A percentile compares a stretch with the other conserved stretches of the same genome.
Conservation (phyloP, 2,888 invertebrate species). For the Cancer borealis region DNA sequence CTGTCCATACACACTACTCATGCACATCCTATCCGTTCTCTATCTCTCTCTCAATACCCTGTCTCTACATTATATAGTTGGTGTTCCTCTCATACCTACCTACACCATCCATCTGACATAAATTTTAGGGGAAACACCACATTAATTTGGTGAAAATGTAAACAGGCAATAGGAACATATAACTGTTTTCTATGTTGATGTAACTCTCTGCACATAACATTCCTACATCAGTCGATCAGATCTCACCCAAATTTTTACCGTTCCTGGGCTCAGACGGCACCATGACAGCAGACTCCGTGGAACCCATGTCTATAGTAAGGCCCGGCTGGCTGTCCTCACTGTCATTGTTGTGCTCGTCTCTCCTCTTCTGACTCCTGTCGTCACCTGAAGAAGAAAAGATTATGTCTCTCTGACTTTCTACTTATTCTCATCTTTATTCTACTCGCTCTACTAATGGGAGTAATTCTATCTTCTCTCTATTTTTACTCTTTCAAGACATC, state of each 20-base stretch:
- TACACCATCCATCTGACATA: too few relatives aligned
- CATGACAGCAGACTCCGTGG: constrained; percentile 53
- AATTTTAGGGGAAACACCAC: too few relatives aligned
- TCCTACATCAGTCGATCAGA: neutral
- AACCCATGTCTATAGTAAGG: constrained; percentile 68
- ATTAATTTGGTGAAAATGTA: too few relatives aligned
- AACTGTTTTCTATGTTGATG: neutral
- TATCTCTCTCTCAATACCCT: too few relatives aligned
- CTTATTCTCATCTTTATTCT: neutral
- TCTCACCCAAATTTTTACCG: constrained; percentile 63
- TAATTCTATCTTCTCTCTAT: too few relatives aligned
- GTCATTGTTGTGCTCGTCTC: constrained; percentile 66
- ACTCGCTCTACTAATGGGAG: neutral
- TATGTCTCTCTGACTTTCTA: neutral
- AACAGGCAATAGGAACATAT: too few relatives aligned
- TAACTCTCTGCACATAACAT: neutral
- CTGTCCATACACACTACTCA: too few relatives aligned
- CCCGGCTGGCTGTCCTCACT: constrained; percentile 70
- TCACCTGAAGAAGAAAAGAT: constrained; percentile 55
- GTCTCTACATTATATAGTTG: too few relatives aligned
- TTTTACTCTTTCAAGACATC: neutral
- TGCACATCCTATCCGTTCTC: too few relatives aligned
- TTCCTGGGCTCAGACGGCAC: constrained; percentile 59
- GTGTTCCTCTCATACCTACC: too few relatives aligned
- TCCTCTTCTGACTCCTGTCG: constrained; percentile 65